These are phyloP conservation scores for Rotaria sp. DNA, from an alignment of 2,888 invertebrate genomes.

Conservation along the genomic window DNA sequence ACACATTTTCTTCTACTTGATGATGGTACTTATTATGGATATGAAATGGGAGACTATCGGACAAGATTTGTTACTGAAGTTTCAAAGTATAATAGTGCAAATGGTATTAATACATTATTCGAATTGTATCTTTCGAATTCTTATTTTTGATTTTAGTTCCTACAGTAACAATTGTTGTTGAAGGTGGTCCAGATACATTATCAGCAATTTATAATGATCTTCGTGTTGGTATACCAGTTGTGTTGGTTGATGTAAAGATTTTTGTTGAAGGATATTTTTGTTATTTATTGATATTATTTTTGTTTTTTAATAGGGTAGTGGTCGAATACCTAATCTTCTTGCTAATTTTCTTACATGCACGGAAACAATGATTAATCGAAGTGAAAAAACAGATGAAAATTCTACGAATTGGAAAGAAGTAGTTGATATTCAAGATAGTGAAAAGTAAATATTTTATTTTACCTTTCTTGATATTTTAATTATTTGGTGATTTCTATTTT, in stretches of 20 bases:
- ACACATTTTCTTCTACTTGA: not conserved
- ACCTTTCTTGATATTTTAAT: not conserved
- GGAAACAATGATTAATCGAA: not conserved
- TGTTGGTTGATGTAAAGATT: not conserved
- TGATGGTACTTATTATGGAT: not conserved
- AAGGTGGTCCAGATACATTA: slow-evolving; percentile 15
- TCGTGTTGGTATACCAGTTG: not conserved
- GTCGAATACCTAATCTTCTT: not conserved
- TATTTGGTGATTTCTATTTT: not conserved
- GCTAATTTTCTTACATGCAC: not conserved
- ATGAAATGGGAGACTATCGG: not conserved
- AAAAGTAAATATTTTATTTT: not conserved
- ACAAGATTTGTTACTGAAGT: not conserved
- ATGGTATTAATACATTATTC: not conserved
- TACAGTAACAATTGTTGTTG: not conserved
- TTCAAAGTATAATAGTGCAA: not conserved
- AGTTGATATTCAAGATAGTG: not conserved
- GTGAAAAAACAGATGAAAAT: not conserved
- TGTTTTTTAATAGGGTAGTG: not conserved
- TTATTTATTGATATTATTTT: not conserved
- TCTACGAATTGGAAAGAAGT: not conserved
- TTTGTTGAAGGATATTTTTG: not conserved
- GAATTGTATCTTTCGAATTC: not conserved
- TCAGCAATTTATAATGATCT: not conserved
- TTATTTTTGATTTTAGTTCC: not conserved